phyloP scores from a whole-genome alignment of 2,888 invertebrate genomes.

The Petrolisthes cinctipes region DNA sequence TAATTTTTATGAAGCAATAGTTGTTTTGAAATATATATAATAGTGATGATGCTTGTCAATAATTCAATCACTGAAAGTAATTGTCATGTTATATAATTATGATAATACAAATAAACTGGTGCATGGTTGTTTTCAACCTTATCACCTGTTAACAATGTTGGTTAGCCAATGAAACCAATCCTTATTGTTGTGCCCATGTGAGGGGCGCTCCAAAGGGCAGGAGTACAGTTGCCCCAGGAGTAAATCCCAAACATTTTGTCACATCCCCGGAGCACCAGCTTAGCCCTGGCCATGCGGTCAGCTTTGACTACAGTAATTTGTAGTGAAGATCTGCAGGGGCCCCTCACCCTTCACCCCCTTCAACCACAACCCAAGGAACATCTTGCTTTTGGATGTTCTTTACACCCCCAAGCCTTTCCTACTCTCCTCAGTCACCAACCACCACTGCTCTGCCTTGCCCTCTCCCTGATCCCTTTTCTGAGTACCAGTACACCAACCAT shows the following conservation, averaged over 20 bases:
- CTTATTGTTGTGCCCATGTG: constrained; percentile 63
- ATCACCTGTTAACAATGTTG: constrained; percentile 63
- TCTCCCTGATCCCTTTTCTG: constrained; percentile 18
- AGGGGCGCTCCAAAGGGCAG: constrained; percentile 55
- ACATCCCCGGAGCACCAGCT: constrained; percentile 44
- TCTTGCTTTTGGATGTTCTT: not conserved
- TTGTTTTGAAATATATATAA: constrained; percentile 64
- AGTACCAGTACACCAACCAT: constrained; percentile 6
- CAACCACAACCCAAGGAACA: not conserved
- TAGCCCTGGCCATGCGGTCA: constrained; percentile 25
- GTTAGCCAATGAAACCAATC: constrained; percentile 61
- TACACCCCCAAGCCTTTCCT: constrained; percentile 12
- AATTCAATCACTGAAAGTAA: constrained; percentile 63
- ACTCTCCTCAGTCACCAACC: constrained; percentile 19
- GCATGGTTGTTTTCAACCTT: constrained; percentile 62
- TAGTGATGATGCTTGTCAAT: constrained; percentile 65
- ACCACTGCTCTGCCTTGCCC: constrained; percentile 21
- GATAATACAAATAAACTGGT: constrained; percentile 63
- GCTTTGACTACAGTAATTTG: constrained; percentile 31
- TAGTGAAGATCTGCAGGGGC: constrained; percentile 44
- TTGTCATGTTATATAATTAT: constrained; percentile 64
- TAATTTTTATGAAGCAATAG: constrained; percentile 64
- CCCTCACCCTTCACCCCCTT: constrained; percentile 28
- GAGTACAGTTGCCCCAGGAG: constrained; percentile 47
- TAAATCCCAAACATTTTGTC: constrained; percentile 46